These are phyloP conservation scores for Centrocercus urophasianus DNA, from an alignment of 2,113 vertebrate genomes.

Conservation along the genomic window DNA sequence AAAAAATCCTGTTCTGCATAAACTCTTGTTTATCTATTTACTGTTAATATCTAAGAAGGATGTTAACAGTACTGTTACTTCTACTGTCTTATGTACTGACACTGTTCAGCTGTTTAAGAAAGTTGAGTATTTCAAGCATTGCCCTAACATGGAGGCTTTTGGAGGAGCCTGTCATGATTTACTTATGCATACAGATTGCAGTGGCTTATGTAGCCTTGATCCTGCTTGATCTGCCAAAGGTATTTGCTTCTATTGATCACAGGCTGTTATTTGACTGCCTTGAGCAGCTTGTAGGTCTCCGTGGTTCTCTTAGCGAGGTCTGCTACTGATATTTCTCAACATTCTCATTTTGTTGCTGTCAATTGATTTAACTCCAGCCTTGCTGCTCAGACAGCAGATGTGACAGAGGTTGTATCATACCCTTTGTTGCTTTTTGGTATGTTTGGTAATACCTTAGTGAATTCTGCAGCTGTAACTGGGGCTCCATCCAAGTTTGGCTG, in stretches of 20 bases:
- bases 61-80: constrained; percentile 3
- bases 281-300: constrained; percentile 66
- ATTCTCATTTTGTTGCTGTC: constrained; percentile 21
- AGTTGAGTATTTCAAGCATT: constrained; percentile 41
- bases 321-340: background rate
- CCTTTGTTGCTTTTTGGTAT: background rate
- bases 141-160: constrained; percentile 26
- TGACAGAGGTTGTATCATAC: background rate
- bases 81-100: background rate
- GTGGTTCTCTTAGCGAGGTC: constrained; percentile 35
- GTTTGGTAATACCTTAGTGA: background rate
- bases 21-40: background rate
- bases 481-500: background rate
- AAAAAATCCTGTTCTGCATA: background rate
- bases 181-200: constrained; percentile 71
- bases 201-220: constrained; percentile 68
- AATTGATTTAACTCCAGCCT: background rate
- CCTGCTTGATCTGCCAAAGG: constrained; percentile 67
- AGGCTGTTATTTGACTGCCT: constrained; percentile 55
- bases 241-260: constrained; percentile 72
- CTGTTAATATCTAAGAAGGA: background rate
- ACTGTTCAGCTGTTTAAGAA: constrained; percentile 24
- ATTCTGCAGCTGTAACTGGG: background rate
- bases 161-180: constrained; percentile 55
- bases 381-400: background rate